Base-by-base conservation (phyloP, 2,113 vertebrate genomes). In the Caloenas nicobarica region DNA sequence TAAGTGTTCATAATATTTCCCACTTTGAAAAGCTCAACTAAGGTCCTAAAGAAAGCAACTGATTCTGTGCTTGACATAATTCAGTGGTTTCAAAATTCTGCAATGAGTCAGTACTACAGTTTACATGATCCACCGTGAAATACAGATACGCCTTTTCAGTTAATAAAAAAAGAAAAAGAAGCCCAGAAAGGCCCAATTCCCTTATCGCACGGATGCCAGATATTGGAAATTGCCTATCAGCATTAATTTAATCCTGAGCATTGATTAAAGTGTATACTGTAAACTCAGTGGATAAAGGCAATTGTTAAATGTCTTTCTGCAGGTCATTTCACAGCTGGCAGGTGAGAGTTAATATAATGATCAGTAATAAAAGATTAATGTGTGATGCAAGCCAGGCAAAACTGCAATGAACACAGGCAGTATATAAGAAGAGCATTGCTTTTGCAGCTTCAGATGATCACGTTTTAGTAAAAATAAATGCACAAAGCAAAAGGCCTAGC, bases 201-300 rank as follows among this genome's bases (percentile, higher is more conserved):
- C 94, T 97, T 97, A 97, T 97, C 92, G 28, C 89, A 64, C 26
- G 92, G 77, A 93, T 84, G 89, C 95, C 97, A 97, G 97, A 62
- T 89, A 96, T 89, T 96, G 91, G 96, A 95, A 97, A 96, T 96
- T 91, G 96, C 95, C 95, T 96, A 97, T 97, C 96, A 97, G 95
- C 95, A 97, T 96, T 97, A 95, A 95, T 97, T 97, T 97, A 97
- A 97, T 95, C 95, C 93, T 82, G 57, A 83, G 86, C 95, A 96
- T 91, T 96, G 96, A 97, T 96, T 97, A 96, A 97, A 97, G 91
- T 90, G 88, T 92, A 77, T 86, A 89, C 81, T 82, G 81, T 96
- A 97, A 97, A 91, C 85, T 85, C 94, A 51, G 72, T 81, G 73
- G 89, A 92, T 89, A 69, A 76, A 96, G 76, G 90, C 87, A 89